A percentile compares a stretch with the other conserved stretches of the same genome.
These are phyloP conservation scores for Lepus europaeus DNA, from an alignment of 2,113 vertebrate genomes.

Conservation along the genomic window DNA sequence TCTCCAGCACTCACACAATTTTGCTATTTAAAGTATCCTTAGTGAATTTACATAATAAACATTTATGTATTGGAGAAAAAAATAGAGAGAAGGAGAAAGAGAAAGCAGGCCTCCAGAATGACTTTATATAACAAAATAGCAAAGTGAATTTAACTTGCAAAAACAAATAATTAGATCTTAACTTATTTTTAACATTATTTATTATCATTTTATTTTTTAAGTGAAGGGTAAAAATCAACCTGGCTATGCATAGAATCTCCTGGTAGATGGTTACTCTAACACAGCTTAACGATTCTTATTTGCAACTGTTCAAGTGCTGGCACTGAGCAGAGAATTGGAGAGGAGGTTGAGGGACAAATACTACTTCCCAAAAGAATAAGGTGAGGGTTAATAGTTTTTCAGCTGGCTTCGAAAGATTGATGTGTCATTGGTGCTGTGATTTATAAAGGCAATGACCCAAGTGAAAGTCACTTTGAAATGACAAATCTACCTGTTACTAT, in stretches of 20 bases:
- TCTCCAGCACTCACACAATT: not conserved
- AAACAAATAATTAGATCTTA: not conserved
- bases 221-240: not conserved
- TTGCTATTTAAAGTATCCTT: not conserved
- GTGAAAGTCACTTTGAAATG: conserved; percentile 35
- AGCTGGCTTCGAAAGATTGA: not conserved
- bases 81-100: too few species aligned
- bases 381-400: not conserved
- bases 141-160: not conserved
- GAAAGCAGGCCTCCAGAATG: too few species aligned
- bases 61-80: too few species aligned
- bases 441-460: not conserved
- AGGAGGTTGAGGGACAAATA: not conserved
- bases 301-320: not conserved
- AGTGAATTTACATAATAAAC: not conserved
- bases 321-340: not conserved
- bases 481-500: not conserved
- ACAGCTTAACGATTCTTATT: not conserved
- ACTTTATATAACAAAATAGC: not conserved
- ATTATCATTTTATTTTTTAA: conserved; percentile 34
- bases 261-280: not conserved
- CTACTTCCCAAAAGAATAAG: not conserved
- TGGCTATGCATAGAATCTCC: not conserved
- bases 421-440: not conserved
- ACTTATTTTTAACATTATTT: not conserved